Base-by-base conservation (phyloP, 2,797 vertebrate species). In the Zenarchopterus dispar region DNA sequence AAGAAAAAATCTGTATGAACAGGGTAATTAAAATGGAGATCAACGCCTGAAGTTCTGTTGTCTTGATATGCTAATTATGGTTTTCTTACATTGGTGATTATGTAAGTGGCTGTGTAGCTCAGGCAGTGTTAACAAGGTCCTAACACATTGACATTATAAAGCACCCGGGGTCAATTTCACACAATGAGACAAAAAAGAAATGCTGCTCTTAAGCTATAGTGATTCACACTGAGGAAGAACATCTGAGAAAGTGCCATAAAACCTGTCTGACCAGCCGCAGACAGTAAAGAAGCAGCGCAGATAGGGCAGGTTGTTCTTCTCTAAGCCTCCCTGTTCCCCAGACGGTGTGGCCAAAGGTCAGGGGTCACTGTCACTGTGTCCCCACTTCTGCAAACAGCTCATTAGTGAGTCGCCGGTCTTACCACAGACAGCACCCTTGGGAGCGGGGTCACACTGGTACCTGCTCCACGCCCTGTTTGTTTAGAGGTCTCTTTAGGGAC, bases 371-470 rank as follows among this genome's bases (percentile, higher is more conserved):
- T 92, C 92, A 81, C 88, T 84, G 79, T 91, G 91, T 92, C 90
- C 86, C 88, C 82, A 78, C 88, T 89, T 91, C 92, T 91, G 86
- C 91, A 92, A 93, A 92, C 88, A 92, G 88, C 92, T 94, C 92
- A 94, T 94, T 94, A 94, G 90, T 72, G 85, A 89, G 87, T 85
- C 86, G 75, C 79, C 88, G 62, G 87, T 82, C 90, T 84, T 85
- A 64, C 73, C 75, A 45, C 84, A 89, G 88, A 91, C 83, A 67
- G 77, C 80, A 81, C 91, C 85, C 89, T 54, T 67, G 90, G 91
- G 92, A 91, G 76, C 43, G 23, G 67, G 88, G 84, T 88, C 84
- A 70, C 64, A 15, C 16, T 48, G 77, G 71, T 85, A 91, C 90
- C 86, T 90, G 89, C 83, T 85, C 88, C 84, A 64, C 72, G 56